phyloP scores from a whole-genome alignment of 37 sponge, comb jelly and placozoan genomes.

The Tethya wilhelma region DNA sequence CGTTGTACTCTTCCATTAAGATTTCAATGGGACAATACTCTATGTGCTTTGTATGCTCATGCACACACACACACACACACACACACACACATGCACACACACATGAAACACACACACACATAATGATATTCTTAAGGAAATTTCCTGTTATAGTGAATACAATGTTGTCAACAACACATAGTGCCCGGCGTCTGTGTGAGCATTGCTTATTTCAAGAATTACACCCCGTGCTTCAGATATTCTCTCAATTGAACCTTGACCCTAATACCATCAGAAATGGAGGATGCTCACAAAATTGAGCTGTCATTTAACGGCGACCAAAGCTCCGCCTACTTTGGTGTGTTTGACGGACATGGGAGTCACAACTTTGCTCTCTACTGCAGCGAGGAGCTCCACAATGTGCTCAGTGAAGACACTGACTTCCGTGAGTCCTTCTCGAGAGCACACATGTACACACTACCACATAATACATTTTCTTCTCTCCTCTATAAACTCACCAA shows the following conservation, averaged over 20 bases:
- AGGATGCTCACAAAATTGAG: constrained; percentile 73
- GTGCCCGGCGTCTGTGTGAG: too few species aligned
- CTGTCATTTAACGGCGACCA: constrained; percentile 45
- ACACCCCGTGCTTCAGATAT: too few species aligned
- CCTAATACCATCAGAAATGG: constrained; percentile 63
- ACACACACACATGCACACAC: too few species aligned
- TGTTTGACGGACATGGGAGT: constrained; percentile 93
- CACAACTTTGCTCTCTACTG: constrained; percentile 36
- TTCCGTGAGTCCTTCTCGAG: constrained; percentile 21
- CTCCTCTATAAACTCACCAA: constrained; percentile 12
- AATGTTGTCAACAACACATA: too few species aligned
- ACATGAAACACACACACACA: too few species aligned
- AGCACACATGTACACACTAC: background rate
- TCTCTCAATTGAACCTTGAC: background rate
- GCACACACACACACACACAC: too few species aligned
- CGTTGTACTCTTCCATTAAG: too few species aligned
- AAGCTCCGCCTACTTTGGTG: constrained; percentile 76
- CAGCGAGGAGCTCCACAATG: constrained; percentile 25
- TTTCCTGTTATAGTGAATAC: too few species aligned
- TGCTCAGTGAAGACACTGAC: background rate
- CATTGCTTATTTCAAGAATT: too few species aligned
- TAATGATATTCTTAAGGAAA: too few species aligned
- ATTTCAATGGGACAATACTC: too few species aligned
- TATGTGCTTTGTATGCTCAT: too few species aligned
- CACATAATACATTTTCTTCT: background rate